Percentiles rank a stretch among this genome's conserved stretches.
Conservation (phyloP, 2,113 vertebrate species). For the Hemibagrus wyckioides region DNA sequence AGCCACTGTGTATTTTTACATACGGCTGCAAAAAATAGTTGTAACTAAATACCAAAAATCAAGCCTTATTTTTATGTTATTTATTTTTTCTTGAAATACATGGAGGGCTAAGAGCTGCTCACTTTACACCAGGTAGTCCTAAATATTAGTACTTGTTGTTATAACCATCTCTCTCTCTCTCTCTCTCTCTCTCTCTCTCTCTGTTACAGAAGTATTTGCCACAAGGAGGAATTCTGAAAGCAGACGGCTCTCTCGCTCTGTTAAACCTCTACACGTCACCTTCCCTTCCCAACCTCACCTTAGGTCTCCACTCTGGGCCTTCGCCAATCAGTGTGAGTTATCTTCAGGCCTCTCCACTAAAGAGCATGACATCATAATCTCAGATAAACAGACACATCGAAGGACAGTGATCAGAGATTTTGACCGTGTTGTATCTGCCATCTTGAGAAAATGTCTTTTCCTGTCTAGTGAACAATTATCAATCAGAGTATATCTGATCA, state of each 20-base stretch:
- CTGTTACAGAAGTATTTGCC: conserved; percentile 83
- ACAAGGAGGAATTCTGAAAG: conserved; percentile 85
- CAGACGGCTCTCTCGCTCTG: conserved; percentile 89
- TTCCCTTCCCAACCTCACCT: conserved; percentile 94
- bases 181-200: conserved; percentile 18
- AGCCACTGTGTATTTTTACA: background rate
- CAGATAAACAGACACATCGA: background rate
- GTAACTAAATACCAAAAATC: background rate
- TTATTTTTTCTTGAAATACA: background rate
- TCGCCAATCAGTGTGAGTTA: conserved; percentile 87
- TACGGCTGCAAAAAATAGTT: background rate
- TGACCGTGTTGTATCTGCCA: background rate
- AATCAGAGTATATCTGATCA: background rate
- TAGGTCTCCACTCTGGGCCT: conserved; percentile 86
- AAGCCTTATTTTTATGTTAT: background rate
- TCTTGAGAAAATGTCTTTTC: background rate
- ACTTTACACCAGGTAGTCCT: background rate
- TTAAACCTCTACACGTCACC: conserved; percentile 95
- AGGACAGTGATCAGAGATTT: background rate
- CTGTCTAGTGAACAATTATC: background rate
- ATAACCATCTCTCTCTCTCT: conserved; percentile 2
- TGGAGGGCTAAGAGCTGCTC: background rate
- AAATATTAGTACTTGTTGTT: background rate
- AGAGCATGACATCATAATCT: no score
- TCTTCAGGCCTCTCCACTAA: background rate